Evolutionary conservation across 1,140 invertebrate genomes (phyloP).

Genomic region (Hylaeus volcanicus): DNA sequence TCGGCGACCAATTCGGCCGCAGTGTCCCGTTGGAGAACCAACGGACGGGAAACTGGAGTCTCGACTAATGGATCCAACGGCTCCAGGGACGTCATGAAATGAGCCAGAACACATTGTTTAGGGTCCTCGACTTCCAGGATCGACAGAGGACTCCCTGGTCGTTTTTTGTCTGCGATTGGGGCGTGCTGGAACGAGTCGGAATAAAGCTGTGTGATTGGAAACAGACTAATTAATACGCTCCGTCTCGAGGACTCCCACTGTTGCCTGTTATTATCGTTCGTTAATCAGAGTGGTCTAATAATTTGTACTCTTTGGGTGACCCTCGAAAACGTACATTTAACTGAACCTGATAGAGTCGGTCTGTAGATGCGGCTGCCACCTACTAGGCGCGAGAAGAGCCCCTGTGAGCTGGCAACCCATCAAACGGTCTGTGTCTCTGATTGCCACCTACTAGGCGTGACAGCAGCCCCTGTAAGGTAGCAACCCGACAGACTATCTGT

Average conservation of each 20-base stretch:
- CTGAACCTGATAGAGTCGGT: too few species aligned
- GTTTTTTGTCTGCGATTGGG: conserved; percentile 82
- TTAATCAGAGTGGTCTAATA: not conserved
- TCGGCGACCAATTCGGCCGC: conserved; percentile 89
- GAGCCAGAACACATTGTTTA: conserved; percentile 91
- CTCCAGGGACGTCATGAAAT: conserved; percentile 92
- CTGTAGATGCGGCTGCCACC: too few species aligned
- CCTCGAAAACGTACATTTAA: too few species aligned
- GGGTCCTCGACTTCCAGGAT: conserved; percentile 93
- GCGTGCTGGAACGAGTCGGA: conserved; percentile 69
- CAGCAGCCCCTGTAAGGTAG: too few species aligned
- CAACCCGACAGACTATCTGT: too few species aligned
- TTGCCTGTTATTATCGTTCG: not conserved
- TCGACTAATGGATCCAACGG: conserved; percentile 91
- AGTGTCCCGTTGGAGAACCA: conserved; percentile 88
- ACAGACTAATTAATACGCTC: not conserved
- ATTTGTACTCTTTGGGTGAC: not conserved
- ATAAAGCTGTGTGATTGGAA: conserved; percentile 39
- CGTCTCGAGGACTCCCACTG: too few species aligned
- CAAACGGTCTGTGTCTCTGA: too few species aligned
- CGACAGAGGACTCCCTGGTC: conserved; percentile 84
- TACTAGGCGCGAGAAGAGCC: too few species aligned
- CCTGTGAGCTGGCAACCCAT: too few species aligned
- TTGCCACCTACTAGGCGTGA: too few species aligned
- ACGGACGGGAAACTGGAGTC: conserved; percentile 88